These are phyloP conservation scores for Myotis davidii DNA, from an alignment of 2,113 vertebrate genomes.

Conservation along the genomic window DNA sequence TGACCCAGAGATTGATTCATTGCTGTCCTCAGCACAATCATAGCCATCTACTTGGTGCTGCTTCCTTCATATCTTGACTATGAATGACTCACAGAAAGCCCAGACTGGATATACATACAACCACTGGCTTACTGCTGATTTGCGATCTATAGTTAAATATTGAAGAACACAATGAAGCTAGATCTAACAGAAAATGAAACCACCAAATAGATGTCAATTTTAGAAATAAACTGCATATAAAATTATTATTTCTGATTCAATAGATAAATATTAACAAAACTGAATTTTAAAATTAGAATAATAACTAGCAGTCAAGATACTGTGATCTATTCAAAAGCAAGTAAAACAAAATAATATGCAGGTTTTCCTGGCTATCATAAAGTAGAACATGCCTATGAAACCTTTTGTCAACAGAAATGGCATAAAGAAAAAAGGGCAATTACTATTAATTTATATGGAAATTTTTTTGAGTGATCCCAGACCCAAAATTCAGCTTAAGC, in stretches of 20 bases:
- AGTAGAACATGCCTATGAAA: background rate
- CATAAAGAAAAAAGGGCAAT: background rate
- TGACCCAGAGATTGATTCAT: slow-evolving; percentile 55
- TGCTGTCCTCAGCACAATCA: background rate
- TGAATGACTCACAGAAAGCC: background rate
- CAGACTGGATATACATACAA: rapidly evolving
- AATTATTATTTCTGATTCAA: background rate
- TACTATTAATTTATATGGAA: background rate
- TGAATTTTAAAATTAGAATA: background rate
- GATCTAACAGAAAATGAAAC: background rate
- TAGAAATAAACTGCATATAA: slow-evolving; percentile 21
- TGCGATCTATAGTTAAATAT: background rate
- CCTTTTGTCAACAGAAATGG: background rate
- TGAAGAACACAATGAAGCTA: background rate
- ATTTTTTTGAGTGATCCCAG: background rate
- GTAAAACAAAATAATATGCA: background rate
- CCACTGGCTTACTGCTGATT: background rate
- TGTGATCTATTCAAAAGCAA: background rate
- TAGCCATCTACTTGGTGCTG: background rate
- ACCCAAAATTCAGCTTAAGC: background rate
- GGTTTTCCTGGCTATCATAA: background rate
- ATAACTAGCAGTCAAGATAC: background rate
- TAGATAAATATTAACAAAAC: background rate
- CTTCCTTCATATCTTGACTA: background rate
- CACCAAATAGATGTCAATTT: background rate